These are phyloP conservation scores for Drosophila seguyi DNA, from an alignment of 1,140 invertebrate species.

Conservation along the genomic window DNA sequence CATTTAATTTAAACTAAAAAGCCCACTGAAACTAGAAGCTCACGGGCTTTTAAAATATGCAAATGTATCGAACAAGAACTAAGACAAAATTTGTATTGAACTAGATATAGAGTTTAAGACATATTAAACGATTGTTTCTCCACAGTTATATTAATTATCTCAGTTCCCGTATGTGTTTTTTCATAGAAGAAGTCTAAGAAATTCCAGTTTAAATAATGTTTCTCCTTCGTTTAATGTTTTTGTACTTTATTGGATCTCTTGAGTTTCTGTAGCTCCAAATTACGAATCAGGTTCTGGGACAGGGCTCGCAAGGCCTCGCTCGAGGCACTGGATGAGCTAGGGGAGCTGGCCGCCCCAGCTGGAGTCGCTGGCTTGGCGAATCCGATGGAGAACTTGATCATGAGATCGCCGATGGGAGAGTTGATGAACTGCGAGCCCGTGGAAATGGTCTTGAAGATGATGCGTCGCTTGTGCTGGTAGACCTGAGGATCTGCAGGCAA, in stretches of 20 bases:
- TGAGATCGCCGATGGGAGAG: conserved; percentile 75
- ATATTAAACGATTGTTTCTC: background rate
- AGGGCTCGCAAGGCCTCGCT: conserved; percentile 54
- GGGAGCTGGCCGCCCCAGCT: background rate
- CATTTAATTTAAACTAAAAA: background rate
- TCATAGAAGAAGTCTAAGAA: background rate
- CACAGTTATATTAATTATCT: background rate
- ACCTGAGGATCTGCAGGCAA: conserved; percentile 54
- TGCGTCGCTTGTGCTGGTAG: conserved; percentile 74
- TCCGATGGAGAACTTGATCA: conserved; percentile 80
- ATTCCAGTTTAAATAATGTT: background rate
- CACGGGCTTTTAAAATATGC: too few species aligned
- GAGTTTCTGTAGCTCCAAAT: conserved; percentile 57
- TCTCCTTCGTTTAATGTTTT: conserved; percentile 28
- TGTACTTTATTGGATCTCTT: conserved; percentile 52
- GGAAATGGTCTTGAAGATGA: conserved; percentile 78
- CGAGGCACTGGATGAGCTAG: conserved; percentile 14
- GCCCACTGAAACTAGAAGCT: too few species aligned
- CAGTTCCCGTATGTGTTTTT: too few species aligned
- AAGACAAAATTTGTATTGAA: background rate
- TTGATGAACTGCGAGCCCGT: conserved; percentile 75
- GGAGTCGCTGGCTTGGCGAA: conserved; percentile 59
- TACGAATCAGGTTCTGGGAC: conserved; percentile 59
- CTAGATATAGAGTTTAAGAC: background rate
- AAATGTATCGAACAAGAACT: background rate